phyloP scores from a whole-genome alignment of 2,797 vertebrate species.

The Halcyon badia region DNA sequence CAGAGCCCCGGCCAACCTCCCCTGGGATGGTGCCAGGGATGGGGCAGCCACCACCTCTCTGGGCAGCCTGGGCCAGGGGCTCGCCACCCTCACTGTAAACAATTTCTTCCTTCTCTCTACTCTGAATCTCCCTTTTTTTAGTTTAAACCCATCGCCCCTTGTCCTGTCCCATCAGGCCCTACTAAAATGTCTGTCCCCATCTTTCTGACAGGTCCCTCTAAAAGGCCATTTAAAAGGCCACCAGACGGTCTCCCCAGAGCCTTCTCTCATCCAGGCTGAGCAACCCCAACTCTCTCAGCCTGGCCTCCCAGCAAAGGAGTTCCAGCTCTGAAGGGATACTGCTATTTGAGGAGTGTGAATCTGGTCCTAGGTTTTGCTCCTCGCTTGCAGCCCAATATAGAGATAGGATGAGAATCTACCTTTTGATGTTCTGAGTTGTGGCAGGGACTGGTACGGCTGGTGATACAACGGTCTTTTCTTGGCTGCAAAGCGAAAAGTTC shows the following conservation, averaged over 20 bases:
- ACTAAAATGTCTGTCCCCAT: background rate
- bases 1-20: background rate
- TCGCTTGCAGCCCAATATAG: background rate
- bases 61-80: background rate
- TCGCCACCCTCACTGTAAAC: background rate
- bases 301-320: background rate
- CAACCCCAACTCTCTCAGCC: background rate
- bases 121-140: background rate
- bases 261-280: too few relatives aligned
- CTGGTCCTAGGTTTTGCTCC: background rate
- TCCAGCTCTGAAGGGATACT: background rate
- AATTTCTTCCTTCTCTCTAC: background rate
- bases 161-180: background rate
- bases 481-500: background rate
- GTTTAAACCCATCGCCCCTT: background rate
- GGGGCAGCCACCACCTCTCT: background rate
- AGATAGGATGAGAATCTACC: background rate
- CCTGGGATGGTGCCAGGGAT: background rate
- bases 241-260: background rate
- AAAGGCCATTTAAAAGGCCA: too few relatives aligned
- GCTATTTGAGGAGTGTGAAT: background rate
- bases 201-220: background rate
- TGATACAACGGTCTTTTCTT: background rate
- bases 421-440: background rate
- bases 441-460: background rate